Evolutionary conservation across 2,113 vertebrate genomes (phyloP).

Genomic region (Centropus bengalensis): DNA sequence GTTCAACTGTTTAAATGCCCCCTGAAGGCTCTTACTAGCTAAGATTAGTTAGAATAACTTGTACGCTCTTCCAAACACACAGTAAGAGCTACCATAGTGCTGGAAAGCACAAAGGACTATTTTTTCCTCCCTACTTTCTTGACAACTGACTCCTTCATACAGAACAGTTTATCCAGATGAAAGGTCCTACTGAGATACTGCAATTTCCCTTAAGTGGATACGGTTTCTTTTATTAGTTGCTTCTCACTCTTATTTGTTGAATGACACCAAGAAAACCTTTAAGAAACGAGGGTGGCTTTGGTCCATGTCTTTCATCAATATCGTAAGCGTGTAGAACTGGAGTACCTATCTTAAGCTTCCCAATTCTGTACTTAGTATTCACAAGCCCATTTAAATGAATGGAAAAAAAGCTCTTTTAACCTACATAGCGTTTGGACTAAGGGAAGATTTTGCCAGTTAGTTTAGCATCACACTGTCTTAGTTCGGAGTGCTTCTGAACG

Average conservation of each 20-base stretch:
- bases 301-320: background rate
- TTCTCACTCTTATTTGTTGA: background rate
- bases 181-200: background rate
- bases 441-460: background rate
- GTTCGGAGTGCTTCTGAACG: background rate
- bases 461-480: background rate
- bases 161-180: background rate
- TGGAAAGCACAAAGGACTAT: background rate
- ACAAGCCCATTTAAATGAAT: background rate
- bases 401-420: background rate
- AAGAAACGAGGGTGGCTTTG: background rate
- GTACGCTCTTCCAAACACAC: background rate
- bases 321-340: rapidly evolving
- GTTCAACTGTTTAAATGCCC: constrained; percentile 15
- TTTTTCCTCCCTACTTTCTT: background rate
- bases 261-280: background rate
- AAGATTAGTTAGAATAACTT: background rate
- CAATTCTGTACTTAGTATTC: background rate
- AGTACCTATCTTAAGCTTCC: background rate
- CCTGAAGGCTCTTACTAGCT: background rate
- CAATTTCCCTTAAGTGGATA: background rate
- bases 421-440: background rate
- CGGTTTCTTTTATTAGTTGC: background rate
- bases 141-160: background rate
- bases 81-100: background rate